These are phyloP conservation scores for Struthio camelus DNA, from an alignment of 2,113 vertebrate genomes.

Conservation along the genomic window DNA sequence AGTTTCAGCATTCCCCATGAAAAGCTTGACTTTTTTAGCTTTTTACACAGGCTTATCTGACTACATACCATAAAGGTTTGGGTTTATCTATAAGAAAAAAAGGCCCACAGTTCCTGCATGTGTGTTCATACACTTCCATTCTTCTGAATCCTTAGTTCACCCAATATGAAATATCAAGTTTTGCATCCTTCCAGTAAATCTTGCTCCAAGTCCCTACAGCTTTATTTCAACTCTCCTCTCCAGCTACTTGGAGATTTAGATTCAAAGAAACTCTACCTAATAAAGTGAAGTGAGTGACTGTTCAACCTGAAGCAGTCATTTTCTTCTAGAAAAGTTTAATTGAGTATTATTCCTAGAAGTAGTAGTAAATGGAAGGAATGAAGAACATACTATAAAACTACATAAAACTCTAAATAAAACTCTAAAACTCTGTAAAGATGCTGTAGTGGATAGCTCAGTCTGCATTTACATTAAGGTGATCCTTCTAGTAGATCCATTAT, in stretches of 20 bases:
- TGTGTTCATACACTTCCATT: background rate
- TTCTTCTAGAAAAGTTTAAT: background rate
- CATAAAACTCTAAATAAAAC: too few relatives aligned
- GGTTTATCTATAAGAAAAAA: background rate
- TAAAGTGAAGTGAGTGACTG: background rate
- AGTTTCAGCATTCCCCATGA: background rate
- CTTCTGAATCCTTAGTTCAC: background rate
- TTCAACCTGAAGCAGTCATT: background rate
- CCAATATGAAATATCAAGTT: background rate
- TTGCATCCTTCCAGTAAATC: constrained; percentile 33
- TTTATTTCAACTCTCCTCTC: constrained; percentile 18
- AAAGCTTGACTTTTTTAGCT: background rate
- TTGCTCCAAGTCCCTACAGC: background rate
- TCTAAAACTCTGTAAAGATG: background rate
- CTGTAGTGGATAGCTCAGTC: background rate
- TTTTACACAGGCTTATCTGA: background rate
- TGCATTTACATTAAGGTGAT: constrained; percentile 19
- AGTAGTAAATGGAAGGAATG: too few relatives aligned
- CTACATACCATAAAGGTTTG: background rate
- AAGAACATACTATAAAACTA: too few relatives aligned
- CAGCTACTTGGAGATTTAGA: constrained; percentile 39
- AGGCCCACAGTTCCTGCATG: background rate
- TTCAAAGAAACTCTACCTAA: background rate
- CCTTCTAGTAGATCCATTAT: background rate
- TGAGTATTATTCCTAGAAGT: constrained; percentile 17